Conservation (phyloP, 2,113 vertebrate species). For the Callipepla squamata region DNA sequence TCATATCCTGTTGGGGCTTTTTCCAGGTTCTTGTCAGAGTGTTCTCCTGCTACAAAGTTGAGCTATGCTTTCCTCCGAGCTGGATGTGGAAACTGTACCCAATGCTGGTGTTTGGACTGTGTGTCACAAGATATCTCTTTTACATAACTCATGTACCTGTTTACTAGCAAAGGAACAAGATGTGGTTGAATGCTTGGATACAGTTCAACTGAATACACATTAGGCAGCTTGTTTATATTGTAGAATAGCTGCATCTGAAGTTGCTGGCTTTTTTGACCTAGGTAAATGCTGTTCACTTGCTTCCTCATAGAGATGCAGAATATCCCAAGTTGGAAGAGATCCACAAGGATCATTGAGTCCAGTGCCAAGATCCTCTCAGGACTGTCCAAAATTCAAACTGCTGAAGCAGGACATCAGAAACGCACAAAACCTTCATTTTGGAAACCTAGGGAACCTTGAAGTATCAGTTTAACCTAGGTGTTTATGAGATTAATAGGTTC, state of each 20-base stretch:
- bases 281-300: not conserved
- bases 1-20: not conserved
- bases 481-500: not conserved
- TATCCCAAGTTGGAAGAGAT: too few relatives aligned
- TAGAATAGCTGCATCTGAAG: not conserved
- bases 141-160: not conserved
- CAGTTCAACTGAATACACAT: not conserved
- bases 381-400: too few relatives aligned
- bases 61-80: not conserved
- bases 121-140: not conserved
- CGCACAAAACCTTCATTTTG: not conserved
- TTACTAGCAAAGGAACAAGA: not conserved
- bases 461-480: not conserved
- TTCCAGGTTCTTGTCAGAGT: not conserved
- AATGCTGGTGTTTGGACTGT: not conserved
- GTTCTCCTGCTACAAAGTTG: not conserved
- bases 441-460: not conserved
- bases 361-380: too few relatives aligned
- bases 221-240: not conserved
- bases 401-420: not conserved
- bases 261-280: not conserved
- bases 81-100: not conserved
- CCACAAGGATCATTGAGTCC: too few relatives aligned
- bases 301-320: not conserved
- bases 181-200: not conserved